Base-by-base conservation (phyloP, 2,888 invertebrate genomes). In the Erebia ligea region DNA sequence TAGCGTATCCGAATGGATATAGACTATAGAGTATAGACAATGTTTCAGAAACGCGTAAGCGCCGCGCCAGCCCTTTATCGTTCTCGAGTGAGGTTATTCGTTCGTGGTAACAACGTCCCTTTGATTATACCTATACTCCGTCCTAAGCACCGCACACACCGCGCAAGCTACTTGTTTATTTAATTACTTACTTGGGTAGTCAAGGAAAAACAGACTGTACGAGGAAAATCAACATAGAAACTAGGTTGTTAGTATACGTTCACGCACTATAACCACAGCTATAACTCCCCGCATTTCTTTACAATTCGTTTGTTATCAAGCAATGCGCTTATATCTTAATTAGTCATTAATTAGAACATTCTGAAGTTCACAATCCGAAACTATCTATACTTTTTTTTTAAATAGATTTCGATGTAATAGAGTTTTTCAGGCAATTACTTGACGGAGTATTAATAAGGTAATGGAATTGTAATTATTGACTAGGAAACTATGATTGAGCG, bases 401-500 rank as follows among this genome's bases (percentile, higher is more conserved):
- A 17, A 9, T 25, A 11, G 9, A 10, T 59, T 40, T 17, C 17
- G 11, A 42, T 63, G 48, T 17, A 50, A 63, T 25, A 64, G 50
- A 9, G 34, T 50, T 64, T 64, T 64, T 52, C 9, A 48, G 52
- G 17, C 34, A 64, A 52, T 64, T 42, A 15, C 42, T 59, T 40
- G 62, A 40, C 19, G n/a, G 19, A 64, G 52, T 40, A 5, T 40
- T 64, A 40, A 40, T 64, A 19, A 64, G n/a, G 19, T 48, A 48
- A 62, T 25, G 6, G 54, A 64, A 64, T 54, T 64, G 17, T 40
- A 57, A 66, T 66, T 56, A 45, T 34, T 34, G 34, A 66, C 56
- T 11, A 66, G 66, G 66, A 66, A 66, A 66, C 66, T 17, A 13
- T 11, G 13, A 17, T 65, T 54, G 50, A 54, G 11, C 40, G 56